Base-by-base conservation (phyloP, 2,888 invertebrate genomes). In the Megaustenia siamemsis region DNA sequence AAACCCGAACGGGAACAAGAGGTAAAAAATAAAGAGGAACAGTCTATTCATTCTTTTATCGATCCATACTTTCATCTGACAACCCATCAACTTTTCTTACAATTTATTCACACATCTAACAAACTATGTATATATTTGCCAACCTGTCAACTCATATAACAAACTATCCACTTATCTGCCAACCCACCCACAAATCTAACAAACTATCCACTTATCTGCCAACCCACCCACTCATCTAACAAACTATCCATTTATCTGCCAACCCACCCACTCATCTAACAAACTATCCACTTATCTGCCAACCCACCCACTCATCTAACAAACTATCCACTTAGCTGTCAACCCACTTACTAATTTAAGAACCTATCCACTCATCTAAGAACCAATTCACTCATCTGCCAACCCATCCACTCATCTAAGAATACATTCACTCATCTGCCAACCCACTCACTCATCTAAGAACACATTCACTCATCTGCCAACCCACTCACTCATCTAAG, bases 371-470 rank as follows among this genome's bases (percentile, higher is more conserved):
- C 40, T 24, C 40, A 40, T 43, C 43, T 71, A 43, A 40, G 40
- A 40, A 71, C 32, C 49, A 32, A 75, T 75, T 35, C 49, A 71
- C 49, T 35, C 35, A 75, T 45, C 32, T n/a, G 10, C 15, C 63
- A 28, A 63, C 32, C 63, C 32, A 63, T 63, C 63, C 32, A 63
- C 32, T 32, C 32, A 63, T 63, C 63, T 63, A 63, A 40, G 40
- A 40, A 71, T 71, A 38, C n/a, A 43, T 71, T 24, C 40, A 40
- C n/a, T n/a, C 40, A 43, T 71, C 71, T 71, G 40, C 32, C 49
- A n/a, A n/a, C n/a, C n/a, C n/a, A n/a, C n/a, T n/a, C n/a, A n/a
- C n/a, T n/a, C n/a, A n/a, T n/a, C n/a, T n/a, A n/a, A n/a, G n/a
- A n/a, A n/a, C n/a, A n/a, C n/a, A n/a, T n/a, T n/a, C n/a, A n/a